Evolutionary conservation across 2,888 invertebrate genomes (phyloP), one percentile per base, ranked within the genome.

Genomic region (Bembecia ichneumoniformis): DNA sequence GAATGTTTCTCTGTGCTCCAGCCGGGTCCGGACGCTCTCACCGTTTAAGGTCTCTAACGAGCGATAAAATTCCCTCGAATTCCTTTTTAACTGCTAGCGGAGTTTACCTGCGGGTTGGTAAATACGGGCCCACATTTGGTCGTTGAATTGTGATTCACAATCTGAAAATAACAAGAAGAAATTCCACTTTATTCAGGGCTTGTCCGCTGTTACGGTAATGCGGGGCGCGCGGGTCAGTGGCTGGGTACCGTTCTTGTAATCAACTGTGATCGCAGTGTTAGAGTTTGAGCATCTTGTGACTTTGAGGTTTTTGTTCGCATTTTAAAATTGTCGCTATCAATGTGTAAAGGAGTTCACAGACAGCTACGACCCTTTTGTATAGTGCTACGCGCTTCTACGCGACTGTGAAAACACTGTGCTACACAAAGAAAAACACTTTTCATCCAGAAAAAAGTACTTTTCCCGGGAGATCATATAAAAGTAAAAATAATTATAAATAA

Each of bases 31-130:
- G 63, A 67, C 65, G 63, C 63, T 66, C 61, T 62, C 62, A 59
- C 62, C 71, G 69, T 68, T 76, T 75, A 74, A 78, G 74, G 79
- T 77, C 78, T 74, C 83, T 83, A 83, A 84, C 81, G 82, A 82
- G 78, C 81, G 75, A 82, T 82, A 82, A 82, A 83, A 83, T 70
- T 77, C 67, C 62, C 60, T 68, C 63, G 68, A 75, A 79, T 77
- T 82, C 74, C 76, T 81, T 81, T 83, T 81, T 80, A 82, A 82
- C 78, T 78, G 77, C 73, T 75, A 65, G 64, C 70, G 60, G 73
- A 80, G 77, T 82, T 80, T 77, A 82, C 83, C 82, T 82, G 82
- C 80, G 82, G 83, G 82, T 77, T 60, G 71, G 82, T 76, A 83
- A 82, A 83, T 78, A 82, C 68, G 68, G 66, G 69, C 74, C 77